Evolutionary conservation across 2,113 vertebrate genomes (phyloP).

Genomic region (Myotis brandtii): DNA sequence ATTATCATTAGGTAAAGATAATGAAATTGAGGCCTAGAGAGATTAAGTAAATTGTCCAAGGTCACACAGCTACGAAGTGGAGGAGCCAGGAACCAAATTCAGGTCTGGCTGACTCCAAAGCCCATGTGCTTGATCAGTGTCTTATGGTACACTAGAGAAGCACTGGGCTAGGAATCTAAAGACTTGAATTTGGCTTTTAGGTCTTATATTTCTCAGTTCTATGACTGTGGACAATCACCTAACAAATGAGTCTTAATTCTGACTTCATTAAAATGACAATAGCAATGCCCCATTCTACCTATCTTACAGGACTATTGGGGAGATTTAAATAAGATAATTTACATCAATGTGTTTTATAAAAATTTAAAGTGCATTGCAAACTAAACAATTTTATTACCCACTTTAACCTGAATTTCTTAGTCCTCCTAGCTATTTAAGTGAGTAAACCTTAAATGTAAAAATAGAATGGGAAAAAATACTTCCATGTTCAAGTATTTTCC

Average conservation of each 20-base stretch:
- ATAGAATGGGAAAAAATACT: not conserved
- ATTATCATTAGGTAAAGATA: conserved; percentile 16
- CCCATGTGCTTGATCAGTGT: not conserved
- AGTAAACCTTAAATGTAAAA: conserved; percentile 29
- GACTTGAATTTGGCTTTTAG: not conserved
- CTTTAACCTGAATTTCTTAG: conserved; percentile 29
- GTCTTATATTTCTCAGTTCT: conserved; percentile 35
- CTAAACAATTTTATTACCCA: not conserved
- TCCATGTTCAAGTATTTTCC: not conserved
- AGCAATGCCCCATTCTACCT: not conserved
- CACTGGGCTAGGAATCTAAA: not conserved
- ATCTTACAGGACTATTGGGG: not conserved
- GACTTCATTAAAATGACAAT: conserved; percentile 42
- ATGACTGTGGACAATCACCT: not conserved
- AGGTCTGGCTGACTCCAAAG: not conserved
- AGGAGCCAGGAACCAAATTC: not conserved
- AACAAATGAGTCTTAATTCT: conserved; percentile 40
- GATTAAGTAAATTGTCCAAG: conserved; percentile 38
- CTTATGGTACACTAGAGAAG: not conserved
- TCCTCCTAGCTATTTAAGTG: conserved; percentile 21
- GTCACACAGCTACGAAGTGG: conserved; percentile 1
- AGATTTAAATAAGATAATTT: conserved; percentile 41
- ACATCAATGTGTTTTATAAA: conserved; percentile 29
- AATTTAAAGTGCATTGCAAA: not conserved
- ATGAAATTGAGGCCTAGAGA: conserved; percentile 1